Base-by-base conservation (phyloP, 2,797 vertebrate genomes). In the Balearica regulorum region DNA sequence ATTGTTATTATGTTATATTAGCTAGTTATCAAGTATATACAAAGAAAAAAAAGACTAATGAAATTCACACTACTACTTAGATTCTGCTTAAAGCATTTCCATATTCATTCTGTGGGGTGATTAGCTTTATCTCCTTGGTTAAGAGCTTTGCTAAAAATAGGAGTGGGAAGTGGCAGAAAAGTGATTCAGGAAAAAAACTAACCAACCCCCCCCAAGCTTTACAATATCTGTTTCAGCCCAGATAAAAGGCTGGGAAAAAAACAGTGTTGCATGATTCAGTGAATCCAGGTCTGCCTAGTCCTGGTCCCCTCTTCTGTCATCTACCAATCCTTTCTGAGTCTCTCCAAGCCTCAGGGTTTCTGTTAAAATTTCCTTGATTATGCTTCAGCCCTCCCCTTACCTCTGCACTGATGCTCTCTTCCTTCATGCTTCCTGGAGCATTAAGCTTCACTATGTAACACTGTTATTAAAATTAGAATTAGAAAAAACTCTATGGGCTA, bases 81-180 rank as follows among this genome's bases (percentile, higher is more conserved):
- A 76, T 80, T 82, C 64, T 83, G 65, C n/a, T 88, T 58, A 60
- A 75, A 70, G 18, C 4, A 60, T 94, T 89, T 93, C 16, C 1
- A 51, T 90, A 89, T 58, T 90, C 49, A 87, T 33, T 83, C 62
- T 94, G 73, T 68, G 10, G 16, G 51, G 46, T 95, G 86, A 96
- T 90, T 93, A 88, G 64, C 77, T 94, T 95, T 84, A 39, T 88
- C 80, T 96, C 64, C 46, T 71, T 85, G n/a, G 41, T 84, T 83
- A 96, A 94, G 25, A 57, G 33, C 21, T 80, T 48, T 86, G 79
- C 64, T 96, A 92, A 97, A 96, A 96, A 90, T 91, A 95, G 83
- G 25, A 41, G 24, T 22, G 18, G 41, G 17, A 87, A 53, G 39
- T 15, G 66, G 35, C 19, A 48, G 66, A 54, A 37, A 93, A 93